Evolutionary conservation across 2,888 invertebrate genomes (phyloP).

Genomic region (Drosophila longiperda): DNA sequence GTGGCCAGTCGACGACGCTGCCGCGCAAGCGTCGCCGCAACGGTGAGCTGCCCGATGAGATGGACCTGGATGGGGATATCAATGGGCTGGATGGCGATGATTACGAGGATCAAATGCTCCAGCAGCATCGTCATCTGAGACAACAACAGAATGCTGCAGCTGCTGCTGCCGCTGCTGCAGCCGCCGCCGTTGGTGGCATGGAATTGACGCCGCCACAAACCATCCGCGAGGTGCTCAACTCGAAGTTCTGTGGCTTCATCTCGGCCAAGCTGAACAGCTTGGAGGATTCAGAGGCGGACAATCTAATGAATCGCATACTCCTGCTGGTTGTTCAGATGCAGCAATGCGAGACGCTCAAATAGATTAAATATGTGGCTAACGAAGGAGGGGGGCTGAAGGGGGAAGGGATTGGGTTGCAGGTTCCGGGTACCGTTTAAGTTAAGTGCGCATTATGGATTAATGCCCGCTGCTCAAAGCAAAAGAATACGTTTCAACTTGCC

Average conservation of each 20-base stretch:
- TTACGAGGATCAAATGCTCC: constrained; percentile 82
- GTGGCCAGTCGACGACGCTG: constrained; percentile 27
- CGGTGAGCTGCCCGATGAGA: constrained; percentile 44
- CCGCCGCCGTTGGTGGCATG: constrained; percentile 50
- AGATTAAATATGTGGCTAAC: constrained; percentile 34
- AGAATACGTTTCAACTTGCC: constrained; percentile 43
- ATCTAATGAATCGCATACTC: constrained; percentile 83
- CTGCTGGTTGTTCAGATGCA: constrained; percentile 82
- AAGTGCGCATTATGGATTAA: constrained; percentile 57
- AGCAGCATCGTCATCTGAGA: constrained; percentile 82
- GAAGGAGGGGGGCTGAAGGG: too few relatives aligned
- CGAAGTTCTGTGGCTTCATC: constrained; percentile 84
- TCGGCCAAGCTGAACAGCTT: constrained; percentile 83
- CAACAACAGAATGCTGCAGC: constrained; percentile 73
- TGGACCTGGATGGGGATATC: constrained; percentile 53
- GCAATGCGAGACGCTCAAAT: constrained; percentile 55
- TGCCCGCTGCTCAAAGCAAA: constrained; percentile 59
- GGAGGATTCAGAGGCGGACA: constrained; percentile 83
- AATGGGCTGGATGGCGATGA: constrained; percentile 74
- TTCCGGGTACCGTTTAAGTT: constrained; percentile 5
- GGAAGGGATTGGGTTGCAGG: neutral
- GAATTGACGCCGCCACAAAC: constrained; percentile 82
- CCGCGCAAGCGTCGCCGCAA: constrained; percentile 71
- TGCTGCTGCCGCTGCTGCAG: constrained; percentile 45
- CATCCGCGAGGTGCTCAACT: constrained; percentile 83